Evolutionary conservation across 2,888 invertebrate genomes (phyloP).

Genomic region (Keiferia lycopersicella): DNA sequence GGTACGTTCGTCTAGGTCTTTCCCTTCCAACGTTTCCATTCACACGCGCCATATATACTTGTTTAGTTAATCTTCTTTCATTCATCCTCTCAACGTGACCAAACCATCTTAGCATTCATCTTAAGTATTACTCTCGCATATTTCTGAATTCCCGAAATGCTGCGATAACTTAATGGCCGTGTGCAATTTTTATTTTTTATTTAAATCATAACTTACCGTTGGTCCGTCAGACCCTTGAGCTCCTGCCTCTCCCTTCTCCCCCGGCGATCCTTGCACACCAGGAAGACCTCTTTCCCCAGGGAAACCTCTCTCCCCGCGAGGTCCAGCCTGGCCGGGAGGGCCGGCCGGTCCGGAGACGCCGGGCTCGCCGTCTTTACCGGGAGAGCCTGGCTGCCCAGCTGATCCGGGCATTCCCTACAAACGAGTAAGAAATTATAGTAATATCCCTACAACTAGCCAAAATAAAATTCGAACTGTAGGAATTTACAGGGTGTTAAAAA

Average conservation of each 20-base stretch:
- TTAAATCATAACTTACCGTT: conserved; percentile 69
- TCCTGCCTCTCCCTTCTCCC: conserved; percentile 85
- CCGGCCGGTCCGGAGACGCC: conserved; percentile 86
- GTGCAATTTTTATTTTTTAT: not conserved
- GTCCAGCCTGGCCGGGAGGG: conserved; percentile 81
- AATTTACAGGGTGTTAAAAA: too few relatives aligned
- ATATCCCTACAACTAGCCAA: too few relatives aligned
- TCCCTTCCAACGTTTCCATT: too few relatives aligned
- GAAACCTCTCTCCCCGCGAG: conserved; percentile 85
- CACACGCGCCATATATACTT: too few relatives aligned
- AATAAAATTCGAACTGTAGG: too few relatives aligned
- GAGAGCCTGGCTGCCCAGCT: conserved; percentile 86
- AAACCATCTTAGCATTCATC: too few relatives aligned
- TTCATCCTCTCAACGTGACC: too few relatives aligned
- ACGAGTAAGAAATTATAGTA: not conserved
- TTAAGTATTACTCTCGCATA: too few relatives aligned
- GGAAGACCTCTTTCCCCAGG: conserved; percentile 88
- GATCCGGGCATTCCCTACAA: conserved; percentile 86
- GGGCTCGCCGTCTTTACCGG: conserved; percentile 91
- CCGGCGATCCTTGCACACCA: conserved; percentile 84
- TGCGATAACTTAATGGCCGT: not conserved
- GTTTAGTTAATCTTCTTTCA: too few relatives aligned
- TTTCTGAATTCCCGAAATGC: too few relatives aligned
- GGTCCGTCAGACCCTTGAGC: conserved; percentile 86
- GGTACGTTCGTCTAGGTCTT: too few relatives aligned